Evolutionary conservation across 2,797 vertebrate genomes (phyloP).

Genomic region (Arrhamphus sclerolepis): DNA sequence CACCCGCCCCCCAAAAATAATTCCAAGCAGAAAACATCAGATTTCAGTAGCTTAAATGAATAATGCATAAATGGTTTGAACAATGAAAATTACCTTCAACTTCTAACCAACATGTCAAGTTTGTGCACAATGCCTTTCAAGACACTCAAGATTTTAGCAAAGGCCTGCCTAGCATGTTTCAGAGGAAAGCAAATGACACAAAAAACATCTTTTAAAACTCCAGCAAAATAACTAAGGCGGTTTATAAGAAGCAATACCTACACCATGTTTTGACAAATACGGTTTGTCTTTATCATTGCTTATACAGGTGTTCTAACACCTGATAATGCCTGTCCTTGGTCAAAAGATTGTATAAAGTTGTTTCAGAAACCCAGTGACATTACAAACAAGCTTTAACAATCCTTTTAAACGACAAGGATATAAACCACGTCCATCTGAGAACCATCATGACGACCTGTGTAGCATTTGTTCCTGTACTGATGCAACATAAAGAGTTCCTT

Average conservation of each 20-base stretch:
- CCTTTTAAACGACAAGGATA: slow-evolving; percentile 76
- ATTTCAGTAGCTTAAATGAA: slow-evolving; percentile 88
- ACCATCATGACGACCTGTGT: slow-evolving; percentile 75
- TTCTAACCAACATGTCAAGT: slow-evolving; percentile 64
- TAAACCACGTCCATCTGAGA: slow-evolving; percentile 74
- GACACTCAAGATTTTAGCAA: slow-evolving; percentile 81
- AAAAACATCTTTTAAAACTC: slow-evolving; percentile 78
- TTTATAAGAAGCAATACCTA: slow-evolving; percentile 84
- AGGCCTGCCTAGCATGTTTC: slow-evolving; percentile 75
- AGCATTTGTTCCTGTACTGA: slow-evolving; percentile 75
- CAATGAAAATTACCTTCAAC: slow-evolving; percentile 73
- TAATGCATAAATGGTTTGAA: slow-evolving; percentile 79
- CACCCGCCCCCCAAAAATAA: slow-evolving; percentile 64
- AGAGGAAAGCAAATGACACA: slow-evolving; percentile 79
- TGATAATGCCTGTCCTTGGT: slow-evolving; percentile 74
- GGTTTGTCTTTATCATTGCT: slow-evolving; percentile 79
- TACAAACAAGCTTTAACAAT: slow-evolving; percentile 80
- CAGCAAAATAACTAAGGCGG: slow-evolving; percentile 78
- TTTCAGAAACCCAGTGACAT: slow-evolving; percentile 73
- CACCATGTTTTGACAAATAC: slow-evolving; percentile 82
- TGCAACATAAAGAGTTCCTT: slow-evolving; percentile 85
- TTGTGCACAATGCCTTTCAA: slow-evolving; percentile 71
- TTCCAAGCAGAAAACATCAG: slow-evolving; percentile 68
- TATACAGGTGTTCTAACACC: slow-evolving; percentile 69
- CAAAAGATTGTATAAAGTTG: slow-evolving; percentile 78